phyloP scores from a whole-genome alignment of 2,797 vertebrate genomes.

The Lates japonicus region DNA sequence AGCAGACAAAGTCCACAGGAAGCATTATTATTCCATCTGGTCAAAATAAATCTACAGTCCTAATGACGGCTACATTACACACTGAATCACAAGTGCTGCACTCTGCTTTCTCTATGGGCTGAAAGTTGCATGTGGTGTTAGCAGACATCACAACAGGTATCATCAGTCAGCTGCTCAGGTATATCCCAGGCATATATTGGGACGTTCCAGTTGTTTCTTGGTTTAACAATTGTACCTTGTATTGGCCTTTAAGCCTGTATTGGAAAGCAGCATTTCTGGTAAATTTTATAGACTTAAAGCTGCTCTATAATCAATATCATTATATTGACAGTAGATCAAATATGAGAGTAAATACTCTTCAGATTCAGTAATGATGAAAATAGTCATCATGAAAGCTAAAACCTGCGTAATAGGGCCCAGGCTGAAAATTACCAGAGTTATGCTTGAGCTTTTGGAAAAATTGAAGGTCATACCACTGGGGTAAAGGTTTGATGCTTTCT shows the following conservation, averaged over 20 bases:
- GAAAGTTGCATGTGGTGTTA: no score
- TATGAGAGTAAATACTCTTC: neutral
- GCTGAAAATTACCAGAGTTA: neutral
- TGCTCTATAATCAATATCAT: neutral
- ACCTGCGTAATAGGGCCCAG: neutral
- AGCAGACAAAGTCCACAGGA: slow-evolving; percentile 6
- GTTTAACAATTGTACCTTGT: neutral
- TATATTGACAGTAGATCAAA: neutral
- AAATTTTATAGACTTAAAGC: neutral
- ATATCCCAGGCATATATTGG: neutral
- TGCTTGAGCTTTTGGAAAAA: neutral
- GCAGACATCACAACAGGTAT: neutral
- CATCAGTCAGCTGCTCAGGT: neutral
- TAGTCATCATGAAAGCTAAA: neutral
- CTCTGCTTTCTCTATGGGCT: no score
- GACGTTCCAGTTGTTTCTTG: neutral
- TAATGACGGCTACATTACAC: neutral
- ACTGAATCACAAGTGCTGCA: neutral
- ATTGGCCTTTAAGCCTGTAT: no score
- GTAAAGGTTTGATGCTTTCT: neutral
- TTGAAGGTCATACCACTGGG: neutral
- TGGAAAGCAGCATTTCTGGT: no score
- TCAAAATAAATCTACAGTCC: neutral
- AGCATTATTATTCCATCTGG: neutral
- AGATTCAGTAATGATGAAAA: neutral